Base-by-base conservation (phyloP, 2,113 vertebrate genomes). In the Chionis minor region DNA sequence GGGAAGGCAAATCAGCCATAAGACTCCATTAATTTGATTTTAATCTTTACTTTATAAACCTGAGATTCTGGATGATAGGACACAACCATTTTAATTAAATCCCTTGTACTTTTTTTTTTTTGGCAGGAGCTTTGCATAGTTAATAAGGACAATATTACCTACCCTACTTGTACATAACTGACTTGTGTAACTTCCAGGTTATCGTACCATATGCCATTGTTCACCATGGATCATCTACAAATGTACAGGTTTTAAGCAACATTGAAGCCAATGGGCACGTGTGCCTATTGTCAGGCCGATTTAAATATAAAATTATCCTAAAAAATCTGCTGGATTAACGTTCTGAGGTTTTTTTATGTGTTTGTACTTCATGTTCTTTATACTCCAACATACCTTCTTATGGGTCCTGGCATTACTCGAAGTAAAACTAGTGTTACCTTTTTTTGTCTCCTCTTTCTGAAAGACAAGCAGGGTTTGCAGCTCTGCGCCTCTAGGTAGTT, bases 401-500 rank as follows among this genome's bases (percentile, higher is more conserved):
- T 19, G 47, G 26, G 44, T 73, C 47, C 65, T 90, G 66, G 15
- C 18, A 40, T 61, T 52, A 21, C 78, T 67, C 92, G 73, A 78
- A 88, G 40, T 62, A 52, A 91, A 92, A 80, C 38, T 30, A 21
- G 6, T 6, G 27, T 74, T 84, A 52, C 69, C 9, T 33, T 70
- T 38, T 42, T 58, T 49, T 10, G 42, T 35, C 9, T 40, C 9
- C 12, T 30, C 14, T 58, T 80, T 71, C 59, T 56, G 54, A 59
- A 77, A 56, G 81, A 88, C 24, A 62, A 72, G 55, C 56, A 69
- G 94, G 77, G 74, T 95, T 97, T 96, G 97, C 96, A 83, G 79
- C 87, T 88, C 96, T 97, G 95, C 91, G 79, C 98, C 98, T 96
- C 93, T 94, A 96, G 90, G 92, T 94, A 88, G 96, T 96, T 98